Evolutionary conservation across 1,140 invertebrate species (phyloP), one percentile per base, ranked within the genome.

Genomic region (Drosophila tropicalis): DNA sequence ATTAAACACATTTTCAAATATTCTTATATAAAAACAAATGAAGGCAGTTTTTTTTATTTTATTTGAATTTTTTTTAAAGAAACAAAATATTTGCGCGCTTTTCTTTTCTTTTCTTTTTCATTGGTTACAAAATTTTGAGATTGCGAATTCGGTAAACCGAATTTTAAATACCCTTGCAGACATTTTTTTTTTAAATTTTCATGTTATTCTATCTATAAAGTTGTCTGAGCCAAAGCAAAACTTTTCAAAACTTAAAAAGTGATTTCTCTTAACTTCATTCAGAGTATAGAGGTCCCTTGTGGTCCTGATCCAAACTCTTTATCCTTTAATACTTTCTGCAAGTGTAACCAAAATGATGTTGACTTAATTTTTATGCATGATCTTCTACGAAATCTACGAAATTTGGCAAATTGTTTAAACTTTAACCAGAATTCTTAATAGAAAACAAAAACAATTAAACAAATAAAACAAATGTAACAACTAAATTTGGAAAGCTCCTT

Each of bases 401-500:
- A 81, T 47, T 72, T 71, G 60, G 67, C 54, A 87, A 86, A 90
- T 61, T 81, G 81, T 62, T 81, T 83, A 81, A 90, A 90, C 83
- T 74, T 78, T 74, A 68, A 72, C 79, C 76, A 78, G 83, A 90
- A 90, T 83, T 86, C 64, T 81, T 80, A 61, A 51, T 19, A 29
- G 29, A 89, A 81, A 77, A 57, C 29, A 57, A 58, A 58, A 58
- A 58, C 5, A 34, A 58, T 39, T 34, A 57, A 57, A 9, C 9
- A 51, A 22, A 51, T 22, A 51, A 51, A 51, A 51, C 5, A 51
- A 51, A 51, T 2, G 19, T 47, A 51, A 17, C 44, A 51, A 86
- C 70, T 70, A 79, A 87, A 89, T 84, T 80, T 89, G 89, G 84
- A 89, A 60, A 72, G 84, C 84, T 87, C 84, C 79, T 81, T 84